Percentiles rank a stretch among this genome's conserved stretches.
Evolutionary conservation across 2,113 vertebrate genomes (phyloP).

Genomic region (Pantherophis guttatus): DNA sequence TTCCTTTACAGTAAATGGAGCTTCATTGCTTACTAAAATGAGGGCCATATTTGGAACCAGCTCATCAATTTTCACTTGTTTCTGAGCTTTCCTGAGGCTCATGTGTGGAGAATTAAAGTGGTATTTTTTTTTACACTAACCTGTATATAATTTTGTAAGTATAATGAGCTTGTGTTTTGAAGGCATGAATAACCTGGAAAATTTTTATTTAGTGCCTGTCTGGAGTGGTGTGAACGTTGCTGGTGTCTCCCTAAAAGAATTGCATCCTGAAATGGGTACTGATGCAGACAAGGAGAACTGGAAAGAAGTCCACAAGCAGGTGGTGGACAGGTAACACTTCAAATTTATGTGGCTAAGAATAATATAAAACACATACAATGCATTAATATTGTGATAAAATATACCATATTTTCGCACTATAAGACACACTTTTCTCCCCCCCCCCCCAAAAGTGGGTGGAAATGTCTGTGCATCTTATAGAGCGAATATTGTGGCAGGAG

Average conservation of each 20-base stretch:
- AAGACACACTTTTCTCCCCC: too few species aligned
- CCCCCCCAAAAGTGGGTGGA: too few species aligned
- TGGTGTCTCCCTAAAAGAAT: slow-evolving; percentile 84
- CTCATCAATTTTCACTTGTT: background rate
- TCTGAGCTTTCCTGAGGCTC: background rate
- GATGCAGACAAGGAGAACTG: slow-evolving; percentile 88
- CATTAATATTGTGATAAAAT: background rate
- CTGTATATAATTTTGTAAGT: background rate
- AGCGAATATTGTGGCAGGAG: too few species aligned
- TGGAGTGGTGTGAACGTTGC: slow-evolving; percentile 97
- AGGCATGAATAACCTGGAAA: background rate
- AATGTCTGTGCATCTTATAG: too few species aligned
- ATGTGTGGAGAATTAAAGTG: background rate
- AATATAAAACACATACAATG: background rate
- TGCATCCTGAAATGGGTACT: slow-evolving; percentile 86
- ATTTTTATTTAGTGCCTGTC: slow-evolving; percentile 81
- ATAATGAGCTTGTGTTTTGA: background rate
- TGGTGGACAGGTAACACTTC: slow-evolving; percentile 88
- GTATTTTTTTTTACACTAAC: background rate
- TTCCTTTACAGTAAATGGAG: background rate
- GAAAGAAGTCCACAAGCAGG: slow-evolving; percentile 89
- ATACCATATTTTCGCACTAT: too few species aligned
- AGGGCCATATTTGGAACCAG: background rate
- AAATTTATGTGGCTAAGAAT: background rate
- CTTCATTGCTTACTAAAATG: background rate